A percentile compares a stretch with the other conserved stretches of the same genome.
Evolutionary conservation across 2,888 invertebrate genomes (phyloP).

Genomic region (Neoitamus cyanurus): DNA sequence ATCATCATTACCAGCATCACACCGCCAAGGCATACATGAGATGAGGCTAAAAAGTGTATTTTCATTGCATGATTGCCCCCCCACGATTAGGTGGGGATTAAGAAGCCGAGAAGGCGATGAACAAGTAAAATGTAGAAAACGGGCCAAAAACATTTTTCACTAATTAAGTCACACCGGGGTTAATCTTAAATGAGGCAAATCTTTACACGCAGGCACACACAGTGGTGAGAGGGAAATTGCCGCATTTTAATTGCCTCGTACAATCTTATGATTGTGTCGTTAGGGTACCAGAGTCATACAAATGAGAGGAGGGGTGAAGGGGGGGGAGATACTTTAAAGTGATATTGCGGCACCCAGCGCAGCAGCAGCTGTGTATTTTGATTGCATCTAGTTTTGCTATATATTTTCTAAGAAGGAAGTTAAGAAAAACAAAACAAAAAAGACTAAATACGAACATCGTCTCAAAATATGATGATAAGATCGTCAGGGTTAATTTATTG

Average conservation of each 20-base stretch:
- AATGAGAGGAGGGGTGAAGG: too few species aligned
- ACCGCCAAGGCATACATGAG: neutral
- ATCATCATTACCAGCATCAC: neutral
- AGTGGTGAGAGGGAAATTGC: neutral
- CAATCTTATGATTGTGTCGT: neutral
- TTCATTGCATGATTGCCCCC: slow-evolving; percentile 10
- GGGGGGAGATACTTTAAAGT: neutral
- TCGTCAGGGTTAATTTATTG: too few species aligned
- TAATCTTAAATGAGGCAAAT: slow-evolving; percentile 25
- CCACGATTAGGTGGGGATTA: neutral
- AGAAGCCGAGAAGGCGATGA: neutral
- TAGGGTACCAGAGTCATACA: too few species aligned
- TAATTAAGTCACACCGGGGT: slow-evolving; percentile 32
- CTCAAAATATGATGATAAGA: too few species aligned
- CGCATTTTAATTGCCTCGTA: neutral
- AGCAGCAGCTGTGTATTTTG: neutral
- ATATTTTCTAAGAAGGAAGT: neutral
- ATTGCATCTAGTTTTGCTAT: neutral
- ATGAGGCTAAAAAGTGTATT: neutral
- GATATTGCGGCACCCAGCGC: neutral
- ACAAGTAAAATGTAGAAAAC: neutral
- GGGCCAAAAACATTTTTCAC: slow-evolving; percentile 15
- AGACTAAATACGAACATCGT: too few species aligned
- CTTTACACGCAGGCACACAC: neutral
- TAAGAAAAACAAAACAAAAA: too few species aligned